Percentiles rank a stretch among this genome's conserved stretches.
Evolutionary conservation across 2,797 vertebrate species (phyloP).

Genomic region (Triplophysa yarkandensis): DNA sequence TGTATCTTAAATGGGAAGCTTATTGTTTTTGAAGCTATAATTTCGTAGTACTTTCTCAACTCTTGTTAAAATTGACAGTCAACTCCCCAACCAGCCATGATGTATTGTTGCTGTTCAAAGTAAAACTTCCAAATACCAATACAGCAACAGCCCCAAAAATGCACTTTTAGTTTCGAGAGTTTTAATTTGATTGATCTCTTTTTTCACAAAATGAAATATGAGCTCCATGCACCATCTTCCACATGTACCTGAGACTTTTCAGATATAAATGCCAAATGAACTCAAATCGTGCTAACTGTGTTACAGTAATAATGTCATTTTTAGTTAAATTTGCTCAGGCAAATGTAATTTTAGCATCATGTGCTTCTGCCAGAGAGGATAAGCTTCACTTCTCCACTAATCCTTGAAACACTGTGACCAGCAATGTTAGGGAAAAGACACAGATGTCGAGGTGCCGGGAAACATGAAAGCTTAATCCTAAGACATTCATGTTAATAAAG

Average conservation of each 20-base stretch:
- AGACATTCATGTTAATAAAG: constrained; percentile 53
- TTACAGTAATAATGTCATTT: constrained; percentile 22
- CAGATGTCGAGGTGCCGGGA: constrained; percentile 11
- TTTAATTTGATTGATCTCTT: no score
- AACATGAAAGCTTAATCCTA: constrained; percentile 43
- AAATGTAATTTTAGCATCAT: constrained; percentile 23
- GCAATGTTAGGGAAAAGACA: constrained; percentile 34
- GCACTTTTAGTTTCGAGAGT: neutral
- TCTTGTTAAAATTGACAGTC: neutral
- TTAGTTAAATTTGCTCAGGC: constrained; percentile 25
- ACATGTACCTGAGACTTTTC: neutral
- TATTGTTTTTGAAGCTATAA: neutral
- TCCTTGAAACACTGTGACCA: constrained; percentile 41
- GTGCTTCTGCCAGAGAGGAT: constrained; percentile 28
- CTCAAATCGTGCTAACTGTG: neutral
- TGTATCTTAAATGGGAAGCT: neutral
- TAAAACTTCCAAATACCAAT: neutral
- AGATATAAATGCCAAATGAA: neutral
- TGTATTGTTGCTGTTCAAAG: neutral
- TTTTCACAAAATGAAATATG: neutral
- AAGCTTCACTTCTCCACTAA: constrained; percentile 27
- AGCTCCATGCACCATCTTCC: neutral
- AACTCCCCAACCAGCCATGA: neutral
- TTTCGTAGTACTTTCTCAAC: neutral
- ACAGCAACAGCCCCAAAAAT: no score